Evolutionary conservation across 2,113 vertebrate species (phyloP).

Genomic region (Chionodraco myersi): DNA sequence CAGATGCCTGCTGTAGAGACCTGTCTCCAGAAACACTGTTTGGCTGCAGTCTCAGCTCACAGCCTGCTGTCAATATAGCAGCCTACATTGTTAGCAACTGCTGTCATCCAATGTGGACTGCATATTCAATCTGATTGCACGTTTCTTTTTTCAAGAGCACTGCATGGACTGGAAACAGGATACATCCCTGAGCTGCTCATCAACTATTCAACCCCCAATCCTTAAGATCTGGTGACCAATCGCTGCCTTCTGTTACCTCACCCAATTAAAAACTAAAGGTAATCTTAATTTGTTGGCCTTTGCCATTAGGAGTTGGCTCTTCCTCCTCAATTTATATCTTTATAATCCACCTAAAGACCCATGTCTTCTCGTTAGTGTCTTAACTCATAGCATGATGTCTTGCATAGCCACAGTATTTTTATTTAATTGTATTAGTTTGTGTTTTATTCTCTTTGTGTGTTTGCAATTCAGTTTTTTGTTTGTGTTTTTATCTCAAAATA

Average conservation of each 20-base stretch:
- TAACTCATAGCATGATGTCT: no score
- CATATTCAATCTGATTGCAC: background rate
- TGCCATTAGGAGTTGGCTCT: background rate
- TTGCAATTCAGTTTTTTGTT: no score
- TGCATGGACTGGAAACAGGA: background rate
- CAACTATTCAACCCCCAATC: background rate
- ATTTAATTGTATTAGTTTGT: no score
- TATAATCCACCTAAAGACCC: background rate
- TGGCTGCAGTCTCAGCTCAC: slow-evolving; percentile 28
- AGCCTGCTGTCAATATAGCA: slow-evolving; percentile 33
- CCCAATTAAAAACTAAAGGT: background rate
- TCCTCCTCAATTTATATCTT: background rate
- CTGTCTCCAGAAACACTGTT: slow-evolving; percentile 6
- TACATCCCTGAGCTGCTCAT: background rate
- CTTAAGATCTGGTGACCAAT: background rate
- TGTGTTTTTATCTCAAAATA: no score
- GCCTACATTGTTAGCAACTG: slow-evolving; percentile 27
- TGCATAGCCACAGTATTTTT: no score
- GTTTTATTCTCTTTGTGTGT: no score
- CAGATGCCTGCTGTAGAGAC: slow-evolving; percentile 29
- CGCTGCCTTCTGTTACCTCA: background rate
- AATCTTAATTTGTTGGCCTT: background rate
- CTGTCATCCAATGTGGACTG: slow-evolving; percentile 1
- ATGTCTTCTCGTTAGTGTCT: no score
- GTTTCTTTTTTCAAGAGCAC: background rate